Evolutionary conservation across 2,888 invertebrate species (phyloP).

Genomic region (Micropterix aruncella): DNA sequence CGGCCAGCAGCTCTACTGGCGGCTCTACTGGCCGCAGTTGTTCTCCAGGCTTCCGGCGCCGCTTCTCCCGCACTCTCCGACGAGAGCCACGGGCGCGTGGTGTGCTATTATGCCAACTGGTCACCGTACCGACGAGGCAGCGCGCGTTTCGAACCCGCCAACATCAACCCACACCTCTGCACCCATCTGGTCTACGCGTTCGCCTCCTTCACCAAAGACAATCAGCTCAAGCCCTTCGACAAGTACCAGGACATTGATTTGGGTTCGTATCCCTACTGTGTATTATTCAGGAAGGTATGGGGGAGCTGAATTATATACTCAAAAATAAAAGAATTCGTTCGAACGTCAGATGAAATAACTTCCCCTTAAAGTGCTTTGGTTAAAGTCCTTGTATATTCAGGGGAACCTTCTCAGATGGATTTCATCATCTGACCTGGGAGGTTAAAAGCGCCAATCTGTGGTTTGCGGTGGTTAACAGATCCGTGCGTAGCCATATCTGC

Average conservation of each 20-base stretch:
- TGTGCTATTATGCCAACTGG: slow-evolving; percentile 92
- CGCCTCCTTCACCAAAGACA: slow-evolving; percentile 84
- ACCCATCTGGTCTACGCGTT: slow-evolving; percentile 90
- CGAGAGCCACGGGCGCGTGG: slow-evolving; percentile 53
- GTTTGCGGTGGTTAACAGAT: too few relatives aligned
- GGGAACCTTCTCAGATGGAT: too few relatives aligned
- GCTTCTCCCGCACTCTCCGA: neutral
- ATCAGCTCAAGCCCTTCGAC: slow-evolving; percentile 82
- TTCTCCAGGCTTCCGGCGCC: neutral
- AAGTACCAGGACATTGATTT: slow-evolving; percentile 93
- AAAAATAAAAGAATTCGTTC: slow-evolving; percentile 1
- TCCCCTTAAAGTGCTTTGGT: too few relatives aligned
- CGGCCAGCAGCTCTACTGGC: neutral
- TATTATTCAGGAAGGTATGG: neutral
- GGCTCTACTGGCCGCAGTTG: neutral
- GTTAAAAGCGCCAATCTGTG: too few relatives aligned
- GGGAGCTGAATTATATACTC: neutral
- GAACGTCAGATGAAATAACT: too few relatives aligned
- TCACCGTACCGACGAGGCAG: slow-evolving; percentile 83
- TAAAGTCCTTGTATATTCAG: too few relatives aligned
- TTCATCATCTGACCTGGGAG: too few relatives aligned
- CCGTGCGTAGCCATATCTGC: too few relatives aligned
- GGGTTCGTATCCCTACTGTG: slow-evolving; percentile 42
- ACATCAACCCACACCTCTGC: slow-evolving; percentile 89
- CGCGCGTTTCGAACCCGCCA: slow-evolving; percentile 83